Base-by-base conservation (phyloP, 2,113 vertebrate genomes). In the Silurus asotus region DNA sequence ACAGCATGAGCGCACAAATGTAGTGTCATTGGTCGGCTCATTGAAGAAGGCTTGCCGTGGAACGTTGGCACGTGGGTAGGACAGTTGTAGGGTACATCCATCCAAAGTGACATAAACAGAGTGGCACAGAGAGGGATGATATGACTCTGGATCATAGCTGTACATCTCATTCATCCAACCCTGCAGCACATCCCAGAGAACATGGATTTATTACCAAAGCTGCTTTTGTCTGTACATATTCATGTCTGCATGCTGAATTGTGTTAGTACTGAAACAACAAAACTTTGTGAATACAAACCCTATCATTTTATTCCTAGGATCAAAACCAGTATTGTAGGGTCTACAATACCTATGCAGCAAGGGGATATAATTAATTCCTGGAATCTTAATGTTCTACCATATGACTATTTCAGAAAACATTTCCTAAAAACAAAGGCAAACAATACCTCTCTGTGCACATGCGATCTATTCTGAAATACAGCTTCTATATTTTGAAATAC, bases 111-210 rank as follows among this genome's bases (percentile, higher is more conserved):
- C 96, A 3, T 93, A 94, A 89, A 97, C 96, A 0, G 96, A 96
- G 79, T 96, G 96, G 2, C 93, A 96, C 87, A 96, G 92, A 0
- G 94, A 94, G 0, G 95, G 93, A 86, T 96, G 96, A 91, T 92
- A 95, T 2, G 93, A 92, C 91, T 97, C 96, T 0, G 96, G 95
- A 86, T 97, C 94, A 0, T 97, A 98, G 13, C 56, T 61, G 0
- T 93, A 91, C 82, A 96, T 92, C 90, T 96, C 95, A 88, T 96
- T 97, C 96, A 98, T 96, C 97, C 97, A 98, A 64, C 96, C 96
- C 96, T 97, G 93, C 3, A 20, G 79, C 15, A 17, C n/a, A 86
- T 13, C 58, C 56, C 20, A 84, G 56, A 67, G 49, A 8, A 86
- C 37, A 75, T 62, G 23, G 45, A 67, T 56, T 70, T 81, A 6